phyloP scores from a whole-genome alignment of 2,888 invertebrate species.

The Smittia aterrima region DNA sequence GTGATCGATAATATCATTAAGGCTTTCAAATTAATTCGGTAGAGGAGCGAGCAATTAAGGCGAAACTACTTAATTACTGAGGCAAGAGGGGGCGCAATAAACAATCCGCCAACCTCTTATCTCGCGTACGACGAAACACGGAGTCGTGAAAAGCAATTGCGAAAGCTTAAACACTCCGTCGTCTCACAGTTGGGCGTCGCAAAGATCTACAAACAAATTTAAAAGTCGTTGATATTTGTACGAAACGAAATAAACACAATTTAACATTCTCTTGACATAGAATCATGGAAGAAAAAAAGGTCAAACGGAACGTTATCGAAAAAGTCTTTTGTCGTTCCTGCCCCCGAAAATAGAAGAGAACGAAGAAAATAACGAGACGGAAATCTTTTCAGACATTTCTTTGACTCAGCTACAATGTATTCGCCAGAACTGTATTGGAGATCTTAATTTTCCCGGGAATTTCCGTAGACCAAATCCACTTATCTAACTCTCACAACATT shows the following conservation, averaged over 20 bases:
- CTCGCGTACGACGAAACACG: no score
- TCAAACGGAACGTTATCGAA: no score
- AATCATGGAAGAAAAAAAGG: neutral
- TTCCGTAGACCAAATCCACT: no score
- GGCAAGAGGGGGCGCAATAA: neutral
- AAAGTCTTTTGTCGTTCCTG: no score
- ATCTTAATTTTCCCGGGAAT: no score
- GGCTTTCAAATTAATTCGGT: neutral
- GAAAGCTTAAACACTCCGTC: neutral
- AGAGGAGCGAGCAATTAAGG: neutral
- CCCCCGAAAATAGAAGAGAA: no score
- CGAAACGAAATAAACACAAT: neutral
- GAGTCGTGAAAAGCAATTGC: no score
- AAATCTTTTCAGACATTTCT: no score
- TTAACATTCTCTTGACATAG: neutral
- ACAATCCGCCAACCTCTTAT: neutral
- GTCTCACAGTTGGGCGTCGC: neutral
- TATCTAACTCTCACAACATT: no score
- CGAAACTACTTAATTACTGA: constrained; percentile 10
- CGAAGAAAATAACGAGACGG: no score
- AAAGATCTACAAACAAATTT: constrained; percentile 21
- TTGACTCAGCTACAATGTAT: no score
- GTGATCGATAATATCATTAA: constrained; percentile 24
- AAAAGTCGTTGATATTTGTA: neutral
- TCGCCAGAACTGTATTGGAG: no score